Conservation (phyloP, 1,140 invertebrate species). For the Rhyzopertha dominica region DNA sequence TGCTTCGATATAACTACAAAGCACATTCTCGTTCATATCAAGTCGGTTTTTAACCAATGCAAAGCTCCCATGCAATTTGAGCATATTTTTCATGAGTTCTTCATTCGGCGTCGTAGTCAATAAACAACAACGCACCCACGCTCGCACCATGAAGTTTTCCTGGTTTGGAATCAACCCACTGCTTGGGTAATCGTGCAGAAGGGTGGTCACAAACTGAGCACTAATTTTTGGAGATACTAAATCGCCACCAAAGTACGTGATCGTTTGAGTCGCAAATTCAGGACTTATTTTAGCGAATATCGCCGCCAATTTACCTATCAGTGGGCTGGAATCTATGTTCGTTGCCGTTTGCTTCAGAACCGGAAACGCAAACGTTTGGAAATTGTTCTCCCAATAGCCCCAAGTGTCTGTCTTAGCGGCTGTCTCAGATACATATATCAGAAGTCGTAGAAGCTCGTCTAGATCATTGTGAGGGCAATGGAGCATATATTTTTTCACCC, state of each 20-base stretch:
- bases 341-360: slow-evolving; percentile 29
- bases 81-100: slow-evolving; percentile 23
- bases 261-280: slow-evolving; percentile 20
- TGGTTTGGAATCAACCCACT: slow-evolving; percentile 23
- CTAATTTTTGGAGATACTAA: slow-evolving; percentile 21
- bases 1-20: slow-evolving; percentile 29
- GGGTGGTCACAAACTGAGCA: slow-evolving; percentile 20
- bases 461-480: slow-evolving; percentile 33
- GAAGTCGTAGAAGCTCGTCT: slow-evolving; percentile 22
- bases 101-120: slow-evolving; percentile 18
- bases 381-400: slow-evolving; percentile 27
- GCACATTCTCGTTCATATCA: slow-evolving; percentile 17
- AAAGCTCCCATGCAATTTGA: slow-evolving; percentile 28
- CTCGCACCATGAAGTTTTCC: slow-evolving; percentile 25
- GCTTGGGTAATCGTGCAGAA: slow-evolving; percentile 26
- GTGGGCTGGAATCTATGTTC: slow-evolving; percentile 13
- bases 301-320: slow-evolving; percentile 30
- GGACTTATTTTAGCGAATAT: slow-evolving; percentile 23
- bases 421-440: slow-evolving; percentile 24
- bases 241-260: slow-evolving; percentile 27
- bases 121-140: slow-evolving; percentile 33
- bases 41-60: slow-evolving; percentile 20
- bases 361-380: slow-evolving; percentile 29
- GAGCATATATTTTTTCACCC: slow-evolving; percentile 34
- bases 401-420: slow-evolving; percentile 27